Percentiles rank a stretch among this genome's conserved stretches.
phyloP scores from a whole-genome alignment of 2,888 invertebrate species.

The Clostera curtula region DNA sequence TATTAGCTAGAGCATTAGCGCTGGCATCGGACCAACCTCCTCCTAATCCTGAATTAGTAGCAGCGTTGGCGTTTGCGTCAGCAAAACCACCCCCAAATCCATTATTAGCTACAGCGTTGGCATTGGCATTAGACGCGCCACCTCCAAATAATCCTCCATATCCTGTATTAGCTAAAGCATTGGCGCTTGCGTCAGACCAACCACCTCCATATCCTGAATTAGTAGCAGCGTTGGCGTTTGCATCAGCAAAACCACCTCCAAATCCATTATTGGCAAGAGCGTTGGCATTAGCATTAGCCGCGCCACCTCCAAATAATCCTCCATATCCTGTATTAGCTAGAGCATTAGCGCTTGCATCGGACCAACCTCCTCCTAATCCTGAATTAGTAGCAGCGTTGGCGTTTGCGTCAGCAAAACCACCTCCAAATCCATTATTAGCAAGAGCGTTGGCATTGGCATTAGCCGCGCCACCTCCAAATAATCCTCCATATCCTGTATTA shows the following conservation, averaged over 20 bases:
- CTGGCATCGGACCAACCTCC: slow-evolving; percentile 5
- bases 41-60: slow-evolving; percentile 5
- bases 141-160: slow-evolving; percentile 6
- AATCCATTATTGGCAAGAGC: slow-evolving; percentile 10
- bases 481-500: too few relatives aligned
- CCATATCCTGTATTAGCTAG: slow-evolving; percentile 5
- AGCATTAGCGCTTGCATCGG: slow-evolving; percentile 14
- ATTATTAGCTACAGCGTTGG: slow-evolving; percentile 6
- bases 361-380: slow-evolving; percentile 16
- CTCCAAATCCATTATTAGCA: slow-evolving; percentile 1
- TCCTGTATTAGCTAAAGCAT: slow-evolving; percentile 5
- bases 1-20: slow-evolving; percentile 3
- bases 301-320: too few relatives aligned
- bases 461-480: too few relatives aligned
- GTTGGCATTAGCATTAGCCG: slow-evolving; percentile 9
- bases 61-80: slow-evolving; percentile 7
- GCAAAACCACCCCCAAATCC: slow-evolving; percentile 5
- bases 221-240: slow-evolving; percentile 12
- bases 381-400: slow-evolving; percentile 11
- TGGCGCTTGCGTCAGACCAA: slow-evolving; percentile 6
- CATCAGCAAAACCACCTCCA: slow-evolving; percentile 17
- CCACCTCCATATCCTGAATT: slow-evolving; percentile 6
- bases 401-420: slow-evolving; percentile 7
- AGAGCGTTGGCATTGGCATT: slow-evolving; percentile 6
- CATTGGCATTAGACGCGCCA: slow-evolving; percentile 1